These are phyloP conservation scores for Diglossa cyanea DNA, from an alignment of 2,797 vertebrate species.

Conservation along the genomic window DNA sequence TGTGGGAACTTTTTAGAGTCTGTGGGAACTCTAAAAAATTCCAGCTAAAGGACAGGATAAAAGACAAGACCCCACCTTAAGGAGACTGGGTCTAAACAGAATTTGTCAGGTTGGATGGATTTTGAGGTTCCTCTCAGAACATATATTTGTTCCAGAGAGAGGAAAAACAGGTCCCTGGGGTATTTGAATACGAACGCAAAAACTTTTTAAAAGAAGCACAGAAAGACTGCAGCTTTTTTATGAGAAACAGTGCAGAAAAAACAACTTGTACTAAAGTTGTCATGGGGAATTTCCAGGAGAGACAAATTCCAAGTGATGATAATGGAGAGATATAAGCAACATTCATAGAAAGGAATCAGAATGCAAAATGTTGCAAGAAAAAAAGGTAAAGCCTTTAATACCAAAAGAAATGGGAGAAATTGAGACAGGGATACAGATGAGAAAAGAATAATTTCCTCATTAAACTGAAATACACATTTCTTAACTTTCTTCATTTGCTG, in stretches of 20 bases:
- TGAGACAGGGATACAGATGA: not conserved
- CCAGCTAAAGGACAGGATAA: not conserved
- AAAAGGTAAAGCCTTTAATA: not conserved
- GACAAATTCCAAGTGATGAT: not conserved
- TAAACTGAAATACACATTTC: not conserved
- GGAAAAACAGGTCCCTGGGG: not conserved
- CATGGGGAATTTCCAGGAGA: not conserved
- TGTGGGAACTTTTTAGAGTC: not conserved
- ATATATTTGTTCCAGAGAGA: not conserved
- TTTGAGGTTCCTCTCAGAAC: not conserved
- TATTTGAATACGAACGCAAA: not conserved
- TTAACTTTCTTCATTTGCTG: not conserved
- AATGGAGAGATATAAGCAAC: not conserved
- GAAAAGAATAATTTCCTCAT: not conserved
- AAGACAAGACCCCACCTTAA: not conserved
- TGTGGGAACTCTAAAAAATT: not conserved
- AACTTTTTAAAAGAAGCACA: not conserved
- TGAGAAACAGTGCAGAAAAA: not conserved
- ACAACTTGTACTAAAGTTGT: not conserved
- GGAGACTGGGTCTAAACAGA: not conserved
- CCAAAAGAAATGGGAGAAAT: not conserved
- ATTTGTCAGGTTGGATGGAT: not conserved
- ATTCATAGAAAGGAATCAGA: not conserved
- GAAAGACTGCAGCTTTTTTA: not conserved
- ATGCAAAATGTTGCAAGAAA: not conserved